phyloP scores from a whole-genome alignment of 2,113 vertebrate species.

The Cryptotis parvus region DNA sequence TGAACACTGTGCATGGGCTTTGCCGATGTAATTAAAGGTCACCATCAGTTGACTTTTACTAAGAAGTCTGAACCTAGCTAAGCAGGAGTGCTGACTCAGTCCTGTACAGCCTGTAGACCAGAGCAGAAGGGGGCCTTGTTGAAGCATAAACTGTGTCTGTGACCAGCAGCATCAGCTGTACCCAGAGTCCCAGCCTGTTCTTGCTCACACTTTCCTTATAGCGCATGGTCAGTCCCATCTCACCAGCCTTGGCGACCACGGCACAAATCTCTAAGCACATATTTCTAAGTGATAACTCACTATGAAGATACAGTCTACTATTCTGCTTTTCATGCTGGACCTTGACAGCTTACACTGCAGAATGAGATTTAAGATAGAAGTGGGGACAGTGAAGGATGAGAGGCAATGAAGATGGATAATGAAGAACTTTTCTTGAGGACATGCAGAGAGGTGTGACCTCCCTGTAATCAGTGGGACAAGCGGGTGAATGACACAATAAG shows the following conservation, averaged over 20 bases:
- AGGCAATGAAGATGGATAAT: neutral
- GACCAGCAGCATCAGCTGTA: neutral
- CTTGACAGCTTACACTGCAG: neutral
- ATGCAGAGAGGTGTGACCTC: neutral
- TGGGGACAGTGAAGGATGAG: neutral
- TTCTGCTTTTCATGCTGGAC: neutral
- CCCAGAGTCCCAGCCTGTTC: neutral
- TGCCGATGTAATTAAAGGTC: neutral
- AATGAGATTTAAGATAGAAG: conserved; percentile 3
- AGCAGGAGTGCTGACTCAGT: neutral
- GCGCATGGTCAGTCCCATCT: neutral
- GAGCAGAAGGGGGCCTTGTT: neutral
- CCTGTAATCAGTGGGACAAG: neutral
- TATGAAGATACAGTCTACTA: no score
- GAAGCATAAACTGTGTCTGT: neutral
- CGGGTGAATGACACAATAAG: neutral
- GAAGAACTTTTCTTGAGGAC: neutral
- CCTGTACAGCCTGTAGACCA: neutral
- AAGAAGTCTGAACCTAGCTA: neutral
- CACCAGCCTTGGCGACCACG: neutral
- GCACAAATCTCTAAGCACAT: neutral
- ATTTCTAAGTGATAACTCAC: no score
- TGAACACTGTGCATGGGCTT: neutral
- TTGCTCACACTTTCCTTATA: neutral
- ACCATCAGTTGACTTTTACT: neutral